These are phyloP conservation scores for Pitta sordida DNA, from an alignment of 2,113 vertebrate species.

Conservation along the genomic window DNA sequence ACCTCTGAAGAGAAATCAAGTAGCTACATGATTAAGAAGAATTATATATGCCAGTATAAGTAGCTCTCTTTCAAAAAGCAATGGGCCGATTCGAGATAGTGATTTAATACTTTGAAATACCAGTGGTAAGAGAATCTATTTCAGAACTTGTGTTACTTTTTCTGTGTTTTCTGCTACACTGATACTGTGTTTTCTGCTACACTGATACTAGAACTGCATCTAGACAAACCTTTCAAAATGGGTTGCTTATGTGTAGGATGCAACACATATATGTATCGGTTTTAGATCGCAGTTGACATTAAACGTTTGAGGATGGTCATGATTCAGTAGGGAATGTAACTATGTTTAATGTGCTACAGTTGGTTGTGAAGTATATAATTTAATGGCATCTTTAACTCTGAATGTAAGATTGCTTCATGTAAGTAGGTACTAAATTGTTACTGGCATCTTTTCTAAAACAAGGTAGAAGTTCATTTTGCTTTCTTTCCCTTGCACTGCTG, in stretches of 20 bases:
- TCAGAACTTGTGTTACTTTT: neutral
- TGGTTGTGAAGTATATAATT: neutral
- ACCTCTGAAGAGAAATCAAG: neutral
- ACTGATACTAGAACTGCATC: neutral
- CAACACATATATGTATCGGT: neutral
- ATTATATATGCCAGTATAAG: neutral
- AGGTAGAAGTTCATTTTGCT: neutral
- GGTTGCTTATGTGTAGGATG: neutral
- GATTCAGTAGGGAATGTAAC: neutral
- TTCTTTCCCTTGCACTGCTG: constrained; percentile 40
- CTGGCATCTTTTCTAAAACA: neutral
- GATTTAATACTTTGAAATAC: neutral
- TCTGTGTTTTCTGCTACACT: neutral
- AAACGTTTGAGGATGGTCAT: neutral
- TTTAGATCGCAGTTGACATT: neutral
- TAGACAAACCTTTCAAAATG: neutral
- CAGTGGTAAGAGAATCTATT: neutral
- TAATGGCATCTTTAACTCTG: neutral
- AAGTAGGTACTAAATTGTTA: neutral
- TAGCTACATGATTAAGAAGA: neutral
- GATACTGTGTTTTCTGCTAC: neutral
- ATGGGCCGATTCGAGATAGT: neutral
- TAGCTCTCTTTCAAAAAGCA: neutral
- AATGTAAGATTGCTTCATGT: neutral
- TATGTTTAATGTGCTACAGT: neutral